Evolutionary conservation across 2,113 vertebrate genomes (phyloP).

Genomic region (Mus spicilegus): DNA sequence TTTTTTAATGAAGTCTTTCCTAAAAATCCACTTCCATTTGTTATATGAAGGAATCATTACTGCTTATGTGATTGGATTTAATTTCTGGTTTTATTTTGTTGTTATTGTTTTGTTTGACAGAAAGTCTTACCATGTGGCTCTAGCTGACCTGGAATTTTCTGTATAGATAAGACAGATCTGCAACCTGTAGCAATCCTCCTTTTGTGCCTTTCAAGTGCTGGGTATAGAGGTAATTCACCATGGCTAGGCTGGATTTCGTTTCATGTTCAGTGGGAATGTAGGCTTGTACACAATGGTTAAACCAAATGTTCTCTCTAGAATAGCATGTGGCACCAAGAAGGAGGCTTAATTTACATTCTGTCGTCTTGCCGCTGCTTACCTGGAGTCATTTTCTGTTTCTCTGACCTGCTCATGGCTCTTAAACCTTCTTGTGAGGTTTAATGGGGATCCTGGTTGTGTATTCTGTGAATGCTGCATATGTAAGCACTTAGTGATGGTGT

Average conservation of each 20-base stretch:
- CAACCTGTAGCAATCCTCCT: not conserved
- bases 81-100: not conserved
- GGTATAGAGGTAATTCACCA: not conserved
- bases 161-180: not conserved
- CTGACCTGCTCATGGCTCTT: not conserved
- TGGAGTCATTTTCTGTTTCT: not conserved
- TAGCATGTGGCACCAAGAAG: not conserved
- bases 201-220: not conserved
- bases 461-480: rapidly evolving
- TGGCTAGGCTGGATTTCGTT: not conserved
- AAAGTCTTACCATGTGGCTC: not conserved
- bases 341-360: slow-evolving; percentile 22
- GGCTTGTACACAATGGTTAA: slow-evolving; percentile 30
- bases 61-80: slow-evolving; percentile 33
- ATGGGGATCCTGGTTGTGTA: not conserved
- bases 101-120: not conserved
- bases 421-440: not conserved
- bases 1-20: slow-evolving; percentile 4
- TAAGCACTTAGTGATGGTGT: not conserved
- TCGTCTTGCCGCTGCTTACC: not conserved
- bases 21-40: slow-evolving; percentile 19
- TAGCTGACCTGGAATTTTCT: not conserved
- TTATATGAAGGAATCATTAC: not conserved
- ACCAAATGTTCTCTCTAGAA: slow-evolving; percentile 10
- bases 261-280: not conserved